A percentile compares a stretch with the other conserved stretches of the same genome.
These are phyloP conservation scores for Porites australiensis DNA, from an alignment of 64 coral and sea anemone species.

Conservation along the genomic window DNA sequence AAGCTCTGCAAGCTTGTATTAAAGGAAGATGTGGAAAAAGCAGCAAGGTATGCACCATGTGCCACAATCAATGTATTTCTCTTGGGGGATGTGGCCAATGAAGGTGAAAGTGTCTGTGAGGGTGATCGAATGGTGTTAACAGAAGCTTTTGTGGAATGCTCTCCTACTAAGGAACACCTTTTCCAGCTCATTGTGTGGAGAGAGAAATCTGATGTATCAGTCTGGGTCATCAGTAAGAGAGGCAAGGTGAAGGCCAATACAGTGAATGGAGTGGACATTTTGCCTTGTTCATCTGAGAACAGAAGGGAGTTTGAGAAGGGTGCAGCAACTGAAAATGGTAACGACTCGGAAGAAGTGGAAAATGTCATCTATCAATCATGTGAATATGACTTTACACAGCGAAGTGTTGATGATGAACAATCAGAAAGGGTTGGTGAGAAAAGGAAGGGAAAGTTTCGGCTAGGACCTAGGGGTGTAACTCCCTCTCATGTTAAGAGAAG, in stretches of 20 bases:
- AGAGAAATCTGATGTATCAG: constrained; percentile 8
- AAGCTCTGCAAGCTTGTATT: constrained; percentile 39
- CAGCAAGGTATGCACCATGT: not conserved
- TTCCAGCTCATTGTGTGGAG: constrained; percentile 58
- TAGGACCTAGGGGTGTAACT: constrained; percentile 16
- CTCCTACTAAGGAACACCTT: constrained; percentile 35
- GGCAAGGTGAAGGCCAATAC: constrained; percentile 21
- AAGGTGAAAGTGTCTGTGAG: constrained; percentile 3
- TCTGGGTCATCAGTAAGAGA: constrained; percentile 18
- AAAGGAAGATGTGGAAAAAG: constrained; percentile 15
- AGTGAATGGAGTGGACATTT: not conserved
- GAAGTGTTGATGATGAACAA: not conserved
- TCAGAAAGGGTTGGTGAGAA: not conserved
- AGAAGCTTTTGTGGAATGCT: constrained; percentile 12
- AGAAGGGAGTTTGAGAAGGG: not conserved
- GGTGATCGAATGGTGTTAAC: constrained; percentile 43
- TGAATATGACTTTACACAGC: not conserved
- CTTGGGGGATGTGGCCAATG: constrained; percentile 37
- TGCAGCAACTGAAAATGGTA: not conserved
- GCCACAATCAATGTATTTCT: constrained; percentile 11
- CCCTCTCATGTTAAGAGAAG: not conserved
- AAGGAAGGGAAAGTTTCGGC: constrained; percentile 11
- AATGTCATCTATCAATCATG: not conserved
- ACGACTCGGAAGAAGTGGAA: not conserved
- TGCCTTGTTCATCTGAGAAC: not conserved